These are phyloP conservation scores for Hylomyscus alleni DNA, from an alignment of 2,797 vertebrate species.

Conservation along the genomic window DNA sequence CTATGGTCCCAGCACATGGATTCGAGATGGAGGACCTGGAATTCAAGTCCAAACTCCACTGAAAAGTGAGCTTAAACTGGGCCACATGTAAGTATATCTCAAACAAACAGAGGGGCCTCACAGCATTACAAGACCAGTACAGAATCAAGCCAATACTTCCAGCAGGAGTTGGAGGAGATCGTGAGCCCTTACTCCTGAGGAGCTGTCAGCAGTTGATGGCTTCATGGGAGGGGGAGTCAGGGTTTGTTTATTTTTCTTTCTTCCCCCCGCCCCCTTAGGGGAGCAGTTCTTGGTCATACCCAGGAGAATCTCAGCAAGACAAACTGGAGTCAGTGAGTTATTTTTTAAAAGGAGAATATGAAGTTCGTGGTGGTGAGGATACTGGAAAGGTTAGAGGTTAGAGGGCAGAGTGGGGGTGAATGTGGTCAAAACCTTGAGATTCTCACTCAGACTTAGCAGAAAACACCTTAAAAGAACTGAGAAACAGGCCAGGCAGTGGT, in stretches of 20 bases:
- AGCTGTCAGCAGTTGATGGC: too few species aligned
- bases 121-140: too few species aligned
- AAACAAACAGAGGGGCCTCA: too few species aligned
- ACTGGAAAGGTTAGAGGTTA: background rate
- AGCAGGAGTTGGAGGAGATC: background rate
- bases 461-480: background rate
- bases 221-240: background rate
- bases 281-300: background rate
- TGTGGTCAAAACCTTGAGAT: background rate
- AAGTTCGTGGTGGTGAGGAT: background rate
- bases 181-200: background rate
- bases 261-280: too few species aligned
- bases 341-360: background rate
- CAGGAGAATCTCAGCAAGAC: background rate
- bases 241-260: background rate
- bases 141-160: background rate
- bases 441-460: background rate
- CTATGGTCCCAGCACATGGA: background rate
- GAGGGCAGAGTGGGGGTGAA: background rate
- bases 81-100: background rate
- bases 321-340: background rate
- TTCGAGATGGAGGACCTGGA: too few species aligned
- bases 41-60: background rate
- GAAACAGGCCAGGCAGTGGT: too few species aligned
- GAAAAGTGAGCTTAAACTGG: background rate